Evolutionary conservation across 35 echinoderm and acorn worm genomes (phyloP).

Genomic region (Amphiura filiformis): DNA sequence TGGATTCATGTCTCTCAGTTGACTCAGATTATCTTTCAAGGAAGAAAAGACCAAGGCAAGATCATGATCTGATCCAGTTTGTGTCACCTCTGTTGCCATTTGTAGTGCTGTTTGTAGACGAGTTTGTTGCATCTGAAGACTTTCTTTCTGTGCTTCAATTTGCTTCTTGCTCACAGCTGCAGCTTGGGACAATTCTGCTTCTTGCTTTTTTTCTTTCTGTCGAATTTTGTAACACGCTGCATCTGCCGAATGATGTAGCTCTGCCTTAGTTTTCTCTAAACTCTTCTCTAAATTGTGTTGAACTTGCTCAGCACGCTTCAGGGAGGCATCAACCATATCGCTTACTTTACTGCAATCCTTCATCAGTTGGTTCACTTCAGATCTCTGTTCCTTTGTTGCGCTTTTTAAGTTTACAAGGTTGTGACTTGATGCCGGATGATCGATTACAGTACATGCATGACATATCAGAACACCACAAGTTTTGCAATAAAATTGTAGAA

Average conservation of each 20-base stretch:
- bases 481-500: background rate
- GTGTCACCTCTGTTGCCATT: background rate
- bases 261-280: background rate
- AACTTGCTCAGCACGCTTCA: background rate
- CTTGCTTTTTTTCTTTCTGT: no score
- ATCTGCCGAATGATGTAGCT: background rate
- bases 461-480: background rate
- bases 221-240: no score
- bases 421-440: background rate
- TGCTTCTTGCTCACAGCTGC: background rate
- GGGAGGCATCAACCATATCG: background rate
- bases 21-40: background rate
- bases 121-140: background rate
- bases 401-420: background rate
- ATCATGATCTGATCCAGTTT: background rate
- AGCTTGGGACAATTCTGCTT: no score
- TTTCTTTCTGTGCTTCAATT: background rate
- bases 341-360: background rate
- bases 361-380: background rate
- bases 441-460: background rate
- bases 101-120: background rate
- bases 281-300: background rate
- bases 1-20: background rate
- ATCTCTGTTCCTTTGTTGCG: background rate
- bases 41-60: background rate